Base-by-base conservation (phyloP, 2,888 invertebrate species). In the Dryocosmus kuriphilus region DNA sequence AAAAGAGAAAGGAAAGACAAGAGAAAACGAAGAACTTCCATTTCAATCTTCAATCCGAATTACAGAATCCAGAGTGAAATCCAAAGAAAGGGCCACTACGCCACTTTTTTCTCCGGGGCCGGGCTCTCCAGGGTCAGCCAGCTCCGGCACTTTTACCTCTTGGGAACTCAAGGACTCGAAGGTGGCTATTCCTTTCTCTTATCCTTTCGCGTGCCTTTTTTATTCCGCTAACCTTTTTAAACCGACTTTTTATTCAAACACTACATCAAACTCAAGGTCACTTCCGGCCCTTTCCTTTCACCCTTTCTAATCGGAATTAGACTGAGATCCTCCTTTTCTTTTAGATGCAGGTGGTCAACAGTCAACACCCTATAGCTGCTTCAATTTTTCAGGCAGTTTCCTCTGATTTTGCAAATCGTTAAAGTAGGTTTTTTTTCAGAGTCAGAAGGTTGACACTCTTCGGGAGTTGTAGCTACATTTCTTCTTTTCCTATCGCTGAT, bases 161-260 rank as follows among this genome's bases (percentile, higher is more conserved):
- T 87, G 88, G 87, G 83, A 86, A 86, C 89, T 90, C 90, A 90
- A 90, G 90, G 90, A 90, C 90, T 90, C 88, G 88, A 86, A 88
- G 89, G 86, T 86, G 86, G 87, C 90, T 91, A 89, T 90, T 90
- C 91, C 90, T 91, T 91, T 90, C 90, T 91, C 90, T 91, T 91
- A 90, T 91, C 90, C 90, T 91, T 91, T 90, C 90, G 90, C 90
- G 78, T 82, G 85, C 87, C 88, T 89, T 90, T 90, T 89, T 88
- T 88, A 89, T 89, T 84, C 87, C 87, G 86, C 88, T 89, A 89
- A 88, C 89, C 89, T 89, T 89, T 89, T 89, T 89, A 87, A 89
- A 86, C 87, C 85, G 83, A 88, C 88, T 89, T 90, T 88, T 88
- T 87, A 89, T 86, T 88, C 88, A n/a, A n/a, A n/a, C n/a, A n/a